phyloP scores from a whole-genome alignment of 1,140 invertebrate genomes.

The Gryllus bimaculatus region DNA sequence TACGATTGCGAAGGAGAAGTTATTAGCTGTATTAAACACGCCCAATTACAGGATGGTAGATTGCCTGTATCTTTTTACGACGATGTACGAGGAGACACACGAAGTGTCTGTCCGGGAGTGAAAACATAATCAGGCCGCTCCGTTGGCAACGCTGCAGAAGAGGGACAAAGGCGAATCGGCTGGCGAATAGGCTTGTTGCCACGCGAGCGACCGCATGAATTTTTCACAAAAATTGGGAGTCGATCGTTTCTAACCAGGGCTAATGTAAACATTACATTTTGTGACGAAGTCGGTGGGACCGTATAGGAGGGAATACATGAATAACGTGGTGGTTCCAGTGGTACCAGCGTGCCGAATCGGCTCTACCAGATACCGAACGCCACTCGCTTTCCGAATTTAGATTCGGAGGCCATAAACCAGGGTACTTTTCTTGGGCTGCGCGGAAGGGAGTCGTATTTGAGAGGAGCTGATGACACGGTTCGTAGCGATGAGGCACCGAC shows the following conservation, averaged over 20 bases:
- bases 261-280: not conserved
- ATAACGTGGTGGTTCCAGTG: not conserved
- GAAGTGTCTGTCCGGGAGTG: not conserved
- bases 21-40: slow-evolving; percentile 1
- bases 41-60: not conserved
- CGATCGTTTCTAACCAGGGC: not conserved
- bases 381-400: not conserved
- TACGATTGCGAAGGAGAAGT: not conserved
- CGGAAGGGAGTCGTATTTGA: not conserved
- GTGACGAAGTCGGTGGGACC: not conserved
- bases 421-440: not conserved
- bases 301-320: no score
- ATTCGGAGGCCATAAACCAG: not conserved
- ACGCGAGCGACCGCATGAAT: not conserved
- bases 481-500: not conserved
- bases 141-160: not conserved
- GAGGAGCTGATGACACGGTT: not conserved
- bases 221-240: not conserved
- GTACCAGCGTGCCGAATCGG: not conserved
- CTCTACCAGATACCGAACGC: not conserved
- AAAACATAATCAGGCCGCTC: not conserved
- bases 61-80: not conserved
- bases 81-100: not conserved
- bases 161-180: not conserved
- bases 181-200: not conserved